These are phyloP conservation scores for Pangasianodon gigas DNA, from an alignment of 2,113 vertebrate species.

Conservation along the genomic window DNA sequence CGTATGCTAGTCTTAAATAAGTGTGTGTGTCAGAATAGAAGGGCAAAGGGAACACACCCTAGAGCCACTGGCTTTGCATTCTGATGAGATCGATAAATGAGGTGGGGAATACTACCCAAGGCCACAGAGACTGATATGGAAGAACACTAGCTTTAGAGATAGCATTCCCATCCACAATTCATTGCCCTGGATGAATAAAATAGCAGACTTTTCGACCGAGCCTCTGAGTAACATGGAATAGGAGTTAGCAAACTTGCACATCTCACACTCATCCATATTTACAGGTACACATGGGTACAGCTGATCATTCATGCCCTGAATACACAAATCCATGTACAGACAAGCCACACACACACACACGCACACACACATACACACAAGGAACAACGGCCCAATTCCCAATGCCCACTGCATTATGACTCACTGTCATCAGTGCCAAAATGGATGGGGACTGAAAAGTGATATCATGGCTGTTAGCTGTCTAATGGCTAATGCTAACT, in stretches of 20 bases:
- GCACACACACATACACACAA: conserved; percentile 1
- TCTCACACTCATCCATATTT: neutral
- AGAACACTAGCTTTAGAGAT: neutral
- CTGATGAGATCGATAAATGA: conserved; percentile 44
- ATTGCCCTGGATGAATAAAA: conserved; percentile 18
- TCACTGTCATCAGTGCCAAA: conserved; percentile 43
- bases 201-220: neutral
- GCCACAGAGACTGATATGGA: neutral
- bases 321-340: neutral
- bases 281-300: neutral
- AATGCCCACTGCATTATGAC: conserved; percentile 36
- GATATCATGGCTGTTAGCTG: conserved; percentile 50
- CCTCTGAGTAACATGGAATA: neutral
- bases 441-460: conserved; percentile 41
- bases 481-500: conserved; percentile 55
- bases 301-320: neutral
- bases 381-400: conserved; percentile 10
- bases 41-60: neutral
- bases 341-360: conserved; percentile 21
- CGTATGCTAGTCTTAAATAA: neutral
- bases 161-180: neutral
- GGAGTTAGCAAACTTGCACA: neutral
- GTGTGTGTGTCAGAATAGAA: conserved; percentile 23
- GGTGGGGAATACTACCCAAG: neutral
- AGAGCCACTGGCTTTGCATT: conserved; percentile 34